phyloP scores from a whole-genome alignment of 2,113 vertebrate species.

The Boulengerochromis microlepis region DNA sequence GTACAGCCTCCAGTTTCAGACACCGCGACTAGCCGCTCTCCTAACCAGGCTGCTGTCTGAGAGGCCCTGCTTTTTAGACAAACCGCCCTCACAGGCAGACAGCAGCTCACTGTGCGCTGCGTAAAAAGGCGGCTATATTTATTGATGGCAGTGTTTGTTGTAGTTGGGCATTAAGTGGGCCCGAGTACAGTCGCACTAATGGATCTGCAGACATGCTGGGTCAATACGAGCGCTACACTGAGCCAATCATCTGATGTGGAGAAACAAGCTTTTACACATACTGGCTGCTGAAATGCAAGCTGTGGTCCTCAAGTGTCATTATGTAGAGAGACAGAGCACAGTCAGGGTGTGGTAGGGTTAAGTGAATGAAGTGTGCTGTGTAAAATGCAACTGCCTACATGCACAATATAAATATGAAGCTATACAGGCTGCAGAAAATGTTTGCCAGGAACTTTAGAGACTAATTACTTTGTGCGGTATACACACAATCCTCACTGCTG shows the following conservation, averaged over 20 bases:
- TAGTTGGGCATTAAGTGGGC: constrained; percentile 42
- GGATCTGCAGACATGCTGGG: constrained; percentile 38
- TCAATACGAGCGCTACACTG: constrained; percentile 12
- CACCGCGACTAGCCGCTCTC: constrained; percentile 2
- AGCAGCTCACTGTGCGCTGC: constrained; percentile 1
- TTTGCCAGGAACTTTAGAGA: neutral
- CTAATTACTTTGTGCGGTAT: neutral
- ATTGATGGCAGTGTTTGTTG: constrained; percentile 50
- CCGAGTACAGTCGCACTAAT: constrained; percentile 23
- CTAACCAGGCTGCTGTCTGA: neutral
- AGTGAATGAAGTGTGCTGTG: neutral
- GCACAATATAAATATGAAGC: neutral
- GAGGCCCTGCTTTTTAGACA: neutral
- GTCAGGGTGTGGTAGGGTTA: neutral
- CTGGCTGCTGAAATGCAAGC: neutral
- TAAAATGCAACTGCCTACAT: neutral
- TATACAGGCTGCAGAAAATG: neutral
- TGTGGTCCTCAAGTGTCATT: constrained; percentile 22
- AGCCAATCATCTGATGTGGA: constrained; percentile 1
- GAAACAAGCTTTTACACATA: constrained; percentile 22
- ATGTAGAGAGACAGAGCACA: neutral
- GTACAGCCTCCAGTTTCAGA: constrained; percentile 36
- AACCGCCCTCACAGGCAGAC: constrained; percentile 12
- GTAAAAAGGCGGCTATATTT: constrained; percentile 27
- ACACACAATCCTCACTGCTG: neutral